phyloP scores from a whole-genome alignment of 2,113 vertebrate species.

The Antechinus flavipes region DNA sequence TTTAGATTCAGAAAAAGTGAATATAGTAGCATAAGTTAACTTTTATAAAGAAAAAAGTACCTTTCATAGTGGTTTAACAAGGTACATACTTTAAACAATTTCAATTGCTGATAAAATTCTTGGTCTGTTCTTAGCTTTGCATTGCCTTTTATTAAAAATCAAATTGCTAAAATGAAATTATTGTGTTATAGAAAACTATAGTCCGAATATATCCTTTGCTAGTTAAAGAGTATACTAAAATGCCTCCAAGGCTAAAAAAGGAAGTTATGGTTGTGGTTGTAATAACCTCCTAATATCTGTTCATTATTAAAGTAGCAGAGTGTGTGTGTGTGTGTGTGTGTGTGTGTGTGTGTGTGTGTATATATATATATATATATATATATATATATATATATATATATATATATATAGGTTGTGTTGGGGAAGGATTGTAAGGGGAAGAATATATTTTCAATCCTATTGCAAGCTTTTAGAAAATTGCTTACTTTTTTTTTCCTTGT shows the following conservation, averaged over 20 bases:
- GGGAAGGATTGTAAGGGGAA: conserved; percentile 18
- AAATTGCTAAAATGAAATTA: conserved; percentile 40
- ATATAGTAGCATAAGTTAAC: neutral
- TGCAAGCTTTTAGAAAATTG: conserved; percentile 76
- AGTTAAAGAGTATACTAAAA: conserved; percentile 56
- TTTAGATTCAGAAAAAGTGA: neutral
- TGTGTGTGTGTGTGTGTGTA: too few relatives aligned
- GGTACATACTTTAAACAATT: conserved; percentile 26
- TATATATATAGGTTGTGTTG: conserved; percentile 52
- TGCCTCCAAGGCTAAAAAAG: conserved; percentile 8
- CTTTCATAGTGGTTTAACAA: conserved; percentile 16
- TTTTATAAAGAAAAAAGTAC: too few relatives aligned
- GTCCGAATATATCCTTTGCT: conserved; percentile 35
- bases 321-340: neutral
- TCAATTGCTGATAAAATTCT: conserved; percentile 1
- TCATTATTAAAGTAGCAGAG: conserved; percentile 66
- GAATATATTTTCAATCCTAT: conserved; percentile 64
- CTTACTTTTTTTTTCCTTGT: conserved; percentile 69
- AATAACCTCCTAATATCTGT: conserved; percentile 64
- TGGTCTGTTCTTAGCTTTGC: conserved; percentile 45
- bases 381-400: neutral
- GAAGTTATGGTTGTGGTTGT: neutral
- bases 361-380: neutral
- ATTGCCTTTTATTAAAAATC: conserved; percentile 24
- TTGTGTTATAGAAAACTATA: conserved; percentile 39